These are phyloP conservation scores for Halictus quadricinctus DNA, from an alignment of 2,888 invertebrate species.

Conservation along the genomic window DNA sequence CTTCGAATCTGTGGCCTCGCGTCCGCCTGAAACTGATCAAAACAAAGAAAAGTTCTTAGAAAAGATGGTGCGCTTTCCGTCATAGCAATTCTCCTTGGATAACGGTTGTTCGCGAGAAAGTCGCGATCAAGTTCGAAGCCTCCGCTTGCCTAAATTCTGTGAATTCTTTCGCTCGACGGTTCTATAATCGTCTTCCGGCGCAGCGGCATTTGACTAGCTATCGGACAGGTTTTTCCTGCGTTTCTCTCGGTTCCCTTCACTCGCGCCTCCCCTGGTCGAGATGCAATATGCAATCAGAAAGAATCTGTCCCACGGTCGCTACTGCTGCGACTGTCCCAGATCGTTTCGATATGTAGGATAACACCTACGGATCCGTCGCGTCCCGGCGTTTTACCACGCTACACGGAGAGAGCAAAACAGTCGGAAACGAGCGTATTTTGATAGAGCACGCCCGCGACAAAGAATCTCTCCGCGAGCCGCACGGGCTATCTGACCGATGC, in stretches of 20 bases:
- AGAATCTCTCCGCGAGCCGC: neutral
- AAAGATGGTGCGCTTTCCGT: too few relatives aligned
- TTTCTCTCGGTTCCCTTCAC: constrained; percentile 9
- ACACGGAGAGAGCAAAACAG: neutral
- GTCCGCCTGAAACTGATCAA: too few relatives aligned
- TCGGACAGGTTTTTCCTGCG: neutral
- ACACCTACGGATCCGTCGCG: neutral
- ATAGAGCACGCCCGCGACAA: neutral
- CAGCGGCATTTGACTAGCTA: neutral
- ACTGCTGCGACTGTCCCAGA: neutral
- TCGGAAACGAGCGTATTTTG: neutral
- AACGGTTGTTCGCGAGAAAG: neutral
- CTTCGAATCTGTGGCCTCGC: neutral
- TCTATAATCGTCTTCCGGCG: neutral
- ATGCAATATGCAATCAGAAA: neutral
- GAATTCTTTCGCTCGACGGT: neutral
- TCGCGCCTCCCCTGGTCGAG: neutral
- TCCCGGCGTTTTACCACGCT: neutral
- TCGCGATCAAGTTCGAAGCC: neutral
- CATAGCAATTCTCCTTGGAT: too few relatives aligned
- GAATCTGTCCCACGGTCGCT: neutral
- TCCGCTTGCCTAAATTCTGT: neutral
- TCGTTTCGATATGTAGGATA: neutral
- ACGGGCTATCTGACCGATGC: neutral
- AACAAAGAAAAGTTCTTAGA: too few relatives aligned